Percentiles rank a stretch among this genome's conserved stretches.
These are phyloP conservation scores for Cosmorhoe ocellata DNA, from an alignment of 2,888 invertebrate genomes.

Conservation along the genomic window DNA sequence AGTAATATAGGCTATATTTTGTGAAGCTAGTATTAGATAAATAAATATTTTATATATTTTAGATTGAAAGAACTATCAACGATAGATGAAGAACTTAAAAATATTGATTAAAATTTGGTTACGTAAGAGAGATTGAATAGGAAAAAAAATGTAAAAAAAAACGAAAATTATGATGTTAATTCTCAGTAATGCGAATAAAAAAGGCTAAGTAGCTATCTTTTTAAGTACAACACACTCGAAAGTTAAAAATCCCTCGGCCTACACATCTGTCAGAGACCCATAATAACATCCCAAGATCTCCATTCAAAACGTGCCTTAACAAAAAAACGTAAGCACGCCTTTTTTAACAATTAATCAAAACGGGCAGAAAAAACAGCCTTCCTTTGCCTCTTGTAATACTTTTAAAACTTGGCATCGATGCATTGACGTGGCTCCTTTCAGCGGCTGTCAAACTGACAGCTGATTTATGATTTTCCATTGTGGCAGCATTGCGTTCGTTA, in stretches of 20 bases:
- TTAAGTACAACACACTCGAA: conserved; percentile 30
- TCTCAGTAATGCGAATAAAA: conserved; percentile 14
- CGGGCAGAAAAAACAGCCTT: conserved; percentile 49
- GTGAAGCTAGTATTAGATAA: too few relatives aligned
- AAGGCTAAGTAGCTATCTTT: conserved; percentile 28
- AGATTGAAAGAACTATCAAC: too few relatives aligned
- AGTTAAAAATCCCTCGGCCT: conserved; percentile 40
- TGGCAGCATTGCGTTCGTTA: conserved; percentile 72
- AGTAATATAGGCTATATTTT: too few relatives aligned
- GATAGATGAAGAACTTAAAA: too few relatives aligned
- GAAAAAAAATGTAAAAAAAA: too few relatives aligned
- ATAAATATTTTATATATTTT: too few relatives aligned
- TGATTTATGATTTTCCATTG: conserved; percentile 78
- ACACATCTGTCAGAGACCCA: conserved; percentile 40
- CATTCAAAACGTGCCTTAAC: conserved; percentile 41
- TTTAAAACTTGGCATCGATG: conserved; percentile 75
- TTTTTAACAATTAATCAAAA: conserved; percentile 68
- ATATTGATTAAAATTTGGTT: too few relatives aligned
- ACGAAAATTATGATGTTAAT: conserved; percentile 24
- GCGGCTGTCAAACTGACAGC: conserved; percentile 75
- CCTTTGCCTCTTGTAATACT: conserved; percentile 46
- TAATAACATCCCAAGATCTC: conserved; percentile 49
- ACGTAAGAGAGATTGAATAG: too few relatives aligned
- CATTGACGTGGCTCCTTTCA: conserved; percentile 77
- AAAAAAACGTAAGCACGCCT: conserved; percentile 50